A percentile compares a stretch with the other conserved stretches of the same genome.
Conservation (phyloP, 2,797 vertebrate species). For the Tenualosa thibaudeaui region DNA sequence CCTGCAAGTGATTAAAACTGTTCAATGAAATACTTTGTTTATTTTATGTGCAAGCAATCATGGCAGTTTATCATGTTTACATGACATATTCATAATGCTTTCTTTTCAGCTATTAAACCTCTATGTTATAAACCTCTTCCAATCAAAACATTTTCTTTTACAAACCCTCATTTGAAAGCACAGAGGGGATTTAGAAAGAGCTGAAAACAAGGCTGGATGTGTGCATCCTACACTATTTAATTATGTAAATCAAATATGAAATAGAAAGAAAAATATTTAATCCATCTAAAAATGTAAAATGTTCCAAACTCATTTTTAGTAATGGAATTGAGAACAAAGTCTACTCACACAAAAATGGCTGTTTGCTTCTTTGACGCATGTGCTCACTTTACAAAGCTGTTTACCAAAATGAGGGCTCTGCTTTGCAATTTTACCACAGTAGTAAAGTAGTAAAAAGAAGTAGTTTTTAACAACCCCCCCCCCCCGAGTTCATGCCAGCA, state of each 20-base stretch:
- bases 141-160: not conserved
- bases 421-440: no score
- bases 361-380: no score
- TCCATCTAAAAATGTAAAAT: no score
- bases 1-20: slow-evolving; percentile 6
- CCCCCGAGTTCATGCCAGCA: no score
- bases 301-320: not conserved
- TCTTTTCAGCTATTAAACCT: slow-evolving; percentile 21
- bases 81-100: not conserved
- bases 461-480: no score
- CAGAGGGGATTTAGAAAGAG: not conserved
- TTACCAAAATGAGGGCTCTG: no score
- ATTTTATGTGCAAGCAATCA: slow-evolving; percentile 16
- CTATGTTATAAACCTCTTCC: not conserved
- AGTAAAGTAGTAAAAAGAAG: no score
- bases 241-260: not conserved
- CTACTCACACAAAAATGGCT: not conserved
- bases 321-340: not conserved
- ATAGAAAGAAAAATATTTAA: not conserved
- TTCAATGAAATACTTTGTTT: not conserved
- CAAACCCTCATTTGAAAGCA: not conserved
- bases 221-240: not conserved
- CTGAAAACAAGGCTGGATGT: not conserved
- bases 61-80: slow-evolving; percentile 4
- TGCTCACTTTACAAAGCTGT: no score